These are phyloP conservation scores for Daptonema setosum DNA, from an alignment of 2,888 invertebrate genomes.

Conservation along the genomic window DNA sequence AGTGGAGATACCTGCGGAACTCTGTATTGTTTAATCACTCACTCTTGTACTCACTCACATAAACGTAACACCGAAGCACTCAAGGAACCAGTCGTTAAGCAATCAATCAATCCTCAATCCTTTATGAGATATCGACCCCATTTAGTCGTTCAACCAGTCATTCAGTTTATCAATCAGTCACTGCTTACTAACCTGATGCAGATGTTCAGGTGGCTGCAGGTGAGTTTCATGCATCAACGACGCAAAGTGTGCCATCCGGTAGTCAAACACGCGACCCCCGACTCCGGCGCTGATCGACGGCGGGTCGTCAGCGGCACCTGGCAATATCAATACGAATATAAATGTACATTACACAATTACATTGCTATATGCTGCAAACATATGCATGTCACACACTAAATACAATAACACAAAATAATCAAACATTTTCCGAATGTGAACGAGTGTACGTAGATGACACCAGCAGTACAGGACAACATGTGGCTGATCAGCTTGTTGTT, in stretches of 20 bases:
- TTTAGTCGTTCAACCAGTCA: too few relatives aligned
- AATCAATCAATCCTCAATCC: too few relatives aligned
- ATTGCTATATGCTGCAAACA: background rate
- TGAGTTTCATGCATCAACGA: conserved; percentile 62
- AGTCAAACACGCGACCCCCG: conserved; percentile 79
- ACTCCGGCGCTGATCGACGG: conserved; percentile 82
- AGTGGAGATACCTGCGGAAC: background rate
- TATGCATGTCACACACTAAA: too few relatives aligned
- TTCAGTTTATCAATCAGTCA: too few relatives aligned
- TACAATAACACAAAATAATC: background rate
- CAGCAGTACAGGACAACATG: conserved; percentile 73
- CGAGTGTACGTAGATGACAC: conserved; percentile 72
- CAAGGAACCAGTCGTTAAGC: too few relatives aligned
- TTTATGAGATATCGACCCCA: too few relatives aligned
- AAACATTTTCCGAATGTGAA: background rate
- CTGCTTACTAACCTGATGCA: too few relatives aligned
- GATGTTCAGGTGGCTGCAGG: conserved; percentile 51
- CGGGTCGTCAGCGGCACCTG: conserved; percentile 50
- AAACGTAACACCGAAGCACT: background rate
- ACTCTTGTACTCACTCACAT: background rate
- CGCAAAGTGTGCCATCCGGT: conserved; percentile 52
- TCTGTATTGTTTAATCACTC: background rate
- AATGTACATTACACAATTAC: too few relatives aligned
- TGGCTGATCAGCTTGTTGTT: conserved; percentile 48
- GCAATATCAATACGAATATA: too few relatives aligned